These are phyloP conservation scores for Trogon melanurus DNA, from an alignment of 2,113 vertebrate genomes.

Conservation along the genomic window DNA sequence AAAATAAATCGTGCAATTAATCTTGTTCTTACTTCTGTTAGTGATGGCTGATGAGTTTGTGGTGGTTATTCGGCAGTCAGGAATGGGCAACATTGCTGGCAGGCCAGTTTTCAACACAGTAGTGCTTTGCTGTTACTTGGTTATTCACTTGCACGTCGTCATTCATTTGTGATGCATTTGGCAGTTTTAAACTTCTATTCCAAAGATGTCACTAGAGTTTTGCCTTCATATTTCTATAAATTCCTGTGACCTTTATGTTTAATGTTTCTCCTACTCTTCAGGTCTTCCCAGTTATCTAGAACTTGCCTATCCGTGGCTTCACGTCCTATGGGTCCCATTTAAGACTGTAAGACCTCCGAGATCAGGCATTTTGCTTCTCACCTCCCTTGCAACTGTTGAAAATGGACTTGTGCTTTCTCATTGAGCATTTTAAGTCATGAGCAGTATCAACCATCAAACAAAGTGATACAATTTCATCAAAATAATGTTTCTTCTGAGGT, in stretches of 20 bases:
- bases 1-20: neutral
- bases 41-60: neutral
- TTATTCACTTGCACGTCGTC: neutral
- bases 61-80: neutral
- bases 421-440: neutral
- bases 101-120: neutral
- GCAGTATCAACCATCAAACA: rapidly evolving
- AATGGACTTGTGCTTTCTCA: neutral
- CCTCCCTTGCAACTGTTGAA: neutral
- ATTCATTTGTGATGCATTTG: neutral
- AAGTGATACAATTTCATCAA: neutral
- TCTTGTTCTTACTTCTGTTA: neutral
- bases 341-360: neutral
- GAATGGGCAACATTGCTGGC: neutral
- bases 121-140: neutral
- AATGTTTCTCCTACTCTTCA: neutral
- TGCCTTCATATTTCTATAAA: neutral
- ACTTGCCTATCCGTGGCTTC: neutral
- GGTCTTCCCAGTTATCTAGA: neutral
- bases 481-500: neutral
- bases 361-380: neutral
- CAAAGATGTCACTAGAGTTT: neutral
- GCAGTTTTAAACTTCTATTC: neutral
- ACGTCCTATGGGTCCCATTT: neutral
- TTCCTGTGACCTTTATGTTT: neutral